Base-by-base conservation (phyloP, 2,888 invertebrate species). In the Anorthoa munda region DNA sequence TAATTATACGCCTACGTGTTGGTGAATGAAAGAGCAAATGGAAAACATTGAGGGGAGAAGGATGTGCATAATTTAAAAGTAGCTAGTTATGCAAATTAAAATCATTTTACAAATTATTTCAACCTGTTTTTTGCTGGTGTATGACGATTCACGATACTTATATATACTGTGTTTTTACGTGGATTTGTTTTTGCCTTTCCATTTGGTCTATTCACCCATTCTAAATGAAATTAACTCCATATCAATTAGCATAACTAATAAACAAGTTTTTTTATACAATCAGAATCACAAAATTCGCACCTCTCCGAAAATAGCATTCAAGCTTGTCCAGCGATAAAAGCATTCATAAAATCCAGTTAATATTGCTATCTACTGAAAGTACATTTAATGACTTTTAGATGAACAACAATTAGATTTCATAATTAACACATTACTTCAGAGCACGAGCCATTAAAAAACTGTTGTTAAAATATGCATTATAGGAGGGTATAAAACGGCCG, bases 21-120 rank as follows among this genome's bases (percentile, higher is more conserved):
- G 12, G n/a, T 48, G 21, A 50, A 50, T 5, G 3, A 55, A 73
- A 50, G 26, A 74, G 17, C 15, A 51, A 74, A 11, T 66, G 56
- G 15, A 65, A 63, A 72, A 31, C 4, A 53, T 48, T 17, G n/a
- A 55, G 48, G 51, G 13, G 5, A 23, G 23, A 17, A n/a, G 1
- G 21, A 31, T 39, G n/a, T 21, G 12, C 23, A 50, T 45, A 17
- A 23, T 31, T 39, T 69, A 56, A 39, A 17, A 58, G n/a, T n/a
- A n/a, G n/a, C n/a, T 31, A 31, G 31, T 31, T 31, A 31, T 31
- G 39, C 7, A 3, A 39, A n/a, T 51, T 9, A 0, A 11, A 11
- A 11, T n/a, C 3, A 51, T n/a, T n/a, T 51, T 12, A 51, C 9
- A 51, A 18, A 11, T n/a, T 50, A 50, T 50, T 50, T n/a, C 11